Evolutionary conservation across 2,888 invertebrate species (phyloP).

Genomic region (Oxystoma pomonae): DNA sequence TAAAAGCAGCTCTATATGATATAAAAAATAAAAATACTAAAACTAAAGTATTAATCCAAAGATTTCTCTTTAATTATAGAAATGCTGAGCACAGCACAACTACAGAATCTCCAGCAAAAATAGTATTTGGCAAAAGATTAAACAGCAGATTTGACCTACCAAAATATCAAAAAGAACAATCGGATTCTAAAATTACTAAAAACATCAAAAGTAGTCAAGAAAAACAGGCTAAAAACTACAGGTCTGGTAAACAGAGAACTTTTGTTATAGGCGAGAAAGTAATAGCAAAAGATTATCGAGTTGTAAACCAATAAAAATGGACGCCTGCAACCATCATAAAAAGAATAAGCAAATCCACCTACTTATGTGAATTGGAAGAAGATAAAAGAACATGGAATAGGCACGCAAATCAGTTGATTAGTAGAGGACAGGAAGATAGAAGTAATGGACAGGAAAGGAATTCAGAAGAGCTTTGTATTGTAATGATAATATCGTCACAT

Average conservation of each 20-base stretch:
- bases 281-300: neutral
- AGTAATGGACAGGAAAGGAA: neutral
- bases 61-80: constrained; percentile 12
- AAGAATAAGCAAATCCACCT: neutral
- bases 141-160: neutral
- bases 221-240: neutral
- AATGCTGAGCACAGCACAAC: neutral
- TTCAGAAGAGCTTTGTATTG: neutral
- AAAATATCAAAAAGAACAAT: neutral
- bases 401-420: neutral
- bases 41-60: constrained; percentile 8
- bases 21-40: constrained; percentile 6
- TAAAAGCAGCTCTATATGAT: constrained; percentile 15
- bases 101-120: neutral
- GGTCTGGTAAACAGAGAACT: neutral
- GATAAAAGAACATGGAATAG: neutral
- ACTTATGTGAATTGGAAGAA: neutral
- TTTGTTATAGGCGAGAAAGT: neutral
- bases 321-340: neutral
- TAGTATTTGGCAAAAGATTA: neutral
- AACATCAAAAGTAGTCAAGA: neutral
- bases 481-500: too few relatives aligned
- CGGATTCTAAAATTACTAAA: neutral
- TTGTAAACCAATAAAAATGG: neutral
- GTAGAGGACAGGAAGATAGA: neutral